phyloP scores from a whole-genome alignment of 2,113 vertebrate genomes.

The Rhinolophus sinicus region DNA sequence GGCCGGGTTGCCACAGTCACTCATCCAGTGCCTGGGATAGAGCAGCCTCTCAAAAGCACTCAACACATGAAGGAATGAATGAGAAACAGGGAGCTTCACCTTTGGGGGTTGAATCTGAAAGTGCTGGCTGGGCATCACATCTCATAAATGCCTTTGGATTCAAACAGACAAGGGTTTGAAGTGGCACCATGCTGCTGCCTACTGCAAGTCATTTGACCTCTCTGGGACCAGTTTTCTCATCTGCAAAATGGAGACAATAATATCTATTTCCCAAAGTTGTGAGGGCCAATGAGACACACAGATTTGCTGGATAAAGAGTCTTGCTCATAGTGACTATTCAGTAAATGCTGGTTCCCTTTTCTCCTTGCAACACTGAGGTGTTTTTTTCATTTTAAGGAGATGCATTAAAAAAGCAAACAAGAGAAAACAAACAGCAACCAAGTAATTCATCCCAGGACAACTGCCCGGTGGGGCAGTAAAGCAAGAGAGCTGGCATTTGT shows the following conservation, averaged over 20 bases:
- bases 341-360: neutral
- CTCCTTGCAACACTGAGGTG: neutral
- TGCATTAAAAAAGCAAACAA: neutral
- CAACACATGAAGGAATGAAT: neutral
- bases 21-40: too few species aligned
- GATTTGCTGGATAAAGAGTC: neutral
- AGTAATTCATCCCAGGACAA: neutral
- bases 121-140: neutral
- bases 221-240: neutral
- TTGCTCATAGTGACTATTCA: neutral
- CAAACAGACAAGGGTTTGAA: neutral
- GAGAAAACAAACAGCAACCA: neutral
- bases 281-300: neutral
- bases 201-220: neutral
- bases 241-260: neutral
- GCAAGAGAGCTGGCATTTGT: neutral
- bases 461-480: neutral
- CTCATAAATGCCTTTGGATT: neutral
- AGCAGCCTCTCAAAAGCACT: neutral
- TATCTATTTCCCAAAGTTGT: neutral
- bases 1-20: neutral
- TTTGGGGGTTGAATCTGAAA: neutral
- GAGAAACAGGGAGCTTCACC: neutral
- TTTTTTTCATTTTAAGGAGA: neutral
- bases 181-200: neutral